Evolutionary conservation across 2,888 invertebrate genomes (phyloP), one percentile per base, ranked within the genome.

Genomic region (Cactoblastis cactorum): DNA sequence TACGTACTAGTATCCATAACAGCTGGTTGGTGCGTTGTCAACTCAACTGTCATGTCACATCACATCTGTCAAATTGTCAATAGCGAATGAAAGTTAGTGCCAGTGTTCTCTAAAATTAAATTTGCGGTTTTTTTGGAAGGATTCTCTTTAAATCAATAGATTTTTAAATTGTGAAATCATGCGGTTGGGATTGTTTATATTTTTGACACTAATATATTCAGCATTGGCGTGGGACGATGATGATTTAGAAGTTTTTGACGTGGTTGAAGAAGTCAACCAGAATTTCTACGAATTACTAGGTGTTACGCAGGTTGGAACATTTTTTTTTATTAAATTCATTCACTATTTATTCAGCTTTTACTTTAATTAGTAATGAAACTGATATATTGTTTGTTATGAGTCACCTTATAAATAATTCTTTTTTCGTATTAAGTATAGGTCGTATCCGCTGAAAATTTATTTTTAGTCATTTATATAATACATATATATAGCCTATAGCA

Each of bases 171-270:
- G 15, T 45, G 48, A 15, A 41, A 72, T 51, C 8, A 75, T 77
- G 78, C 65, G 65, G 24, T 63, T 56, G 49, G 54, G 56, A 53
- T 35, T 70, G 45, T 51, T 83, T 1, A 33, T 84, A 45, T 46
- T 80, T 41, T 63, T 74, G 50, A 63, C 71, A n/a, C 53, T 80
- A 12, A 59, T 76, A 51, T 55, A 69, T 49, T 59, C 74, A 59
- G 71, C 62, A 2, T 59, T 61, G 22, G 93, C 93, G 22, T 97
- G 96, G 96, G 96, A 96, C 75, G 93, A 94, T 41, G 96, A 95
- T 54, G 97, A 98, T 77, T 83, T 98, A 57, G 98, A 98, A 90
- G 95, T 98, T 54, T 98, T 98, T 80, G 98, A 98, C 91, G 92
- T 96, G 56, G 97, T 98, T 8, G 98, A 98, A 87, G 98, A 98